Evolutionary conservation across 2,113 vertebrate species (phyloP).

Genomic region (Lycocorax pyrrhopterus): DNA sequence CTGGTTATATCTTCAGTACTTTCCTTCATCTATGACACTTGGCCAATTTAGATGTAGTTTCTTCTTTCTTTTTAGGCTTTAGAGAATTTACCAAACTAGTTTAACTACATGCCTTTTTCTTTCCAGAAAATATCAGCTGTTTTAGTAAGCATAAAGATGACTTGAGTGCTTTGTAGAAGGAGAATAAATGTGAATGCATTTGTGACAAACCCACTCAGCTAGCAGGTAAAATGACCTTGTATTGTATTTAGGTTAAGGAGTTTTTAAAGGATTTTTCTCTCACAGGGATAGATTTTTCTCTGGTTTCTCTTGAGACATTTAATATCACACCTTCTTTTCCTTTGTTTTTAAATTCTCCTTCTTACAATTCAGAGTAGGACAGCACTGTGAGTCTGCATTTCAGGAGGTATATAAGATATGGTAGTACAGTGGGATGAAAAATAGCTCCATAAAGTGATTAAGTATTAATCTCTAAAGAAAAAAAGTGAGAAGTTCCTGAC

Average conservation of each 20-base stretch:
- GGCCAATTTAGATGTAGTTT: not conserved
- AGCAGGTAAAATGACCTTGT: not conserved
- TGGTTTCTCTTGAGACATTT: constrained; percentile 2
- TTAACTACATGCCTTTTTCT: constrained; percentile 3
- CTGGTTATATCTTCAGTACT: not conserved
- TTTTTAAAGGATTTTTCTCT: constrained; percentile 37
- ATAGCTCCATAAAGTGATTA: not conserved
- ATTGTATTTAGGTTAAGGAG: constrained; percentile 45
- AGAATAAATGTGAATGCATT: not conserved
- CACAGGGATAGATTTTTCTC: not conserved
- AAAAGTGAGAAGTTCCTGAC: not conserved
- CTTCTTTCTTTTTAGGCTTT: not conserved
- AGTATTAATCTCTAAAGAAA: not conserved
- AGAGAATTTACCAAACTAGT: not conserved
- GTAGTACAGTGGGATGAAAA: not conserved
- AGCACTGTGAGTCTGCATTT: not conserved
- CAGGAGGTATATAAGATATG: not conserved
- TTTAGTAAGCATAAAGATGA: not conserved
- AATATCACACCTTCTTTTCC: not conserved
- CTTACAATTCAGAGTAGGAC: not conserved
- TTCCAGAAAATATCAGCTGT: not conserved
- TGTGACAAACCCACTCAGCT: constrained; percentile 6
- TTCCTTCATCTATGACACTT: not conserved
- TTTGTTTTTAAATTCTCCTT: not conserved
- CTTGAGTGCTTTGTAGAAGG: not conserved